These are phyloP conservation scores for Catocala sponsa DNA, from an alignment of 2,888 invertebrate genomes.

Conservation along the genomic window DNA sequence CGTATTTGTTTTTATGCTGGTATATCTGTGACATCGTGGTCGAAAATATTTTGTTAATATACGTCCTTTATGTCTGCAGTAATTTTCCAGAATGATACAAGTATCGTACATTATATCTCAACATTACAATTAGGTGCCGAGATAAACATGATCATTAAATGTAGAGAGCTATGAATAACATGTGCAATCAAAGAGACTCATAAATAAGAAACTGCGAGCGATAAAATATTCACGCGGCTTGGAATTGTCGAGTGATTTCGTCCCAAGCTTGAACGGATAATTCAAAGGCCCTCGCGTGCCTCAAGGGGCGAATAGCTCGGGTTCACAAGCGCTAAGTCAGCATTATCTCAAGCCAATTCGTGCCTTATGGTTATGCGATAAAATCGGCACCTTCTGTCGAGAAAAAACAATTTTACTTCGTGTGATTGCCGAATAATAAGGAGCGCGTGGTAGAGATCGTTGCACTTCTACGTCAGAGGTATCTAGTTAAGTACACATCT, in stretches of 20 bases:
- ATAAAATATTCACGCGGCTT: conserved; percentile 4
- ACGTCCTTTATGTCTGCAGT: no score
- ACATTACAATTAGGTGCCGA: no score
- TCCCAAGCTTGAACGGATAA: conserved; percentile 20
- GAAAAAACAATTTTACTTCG: conserved; percentile 10
- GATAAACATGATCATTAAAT: conserved; percentile 1
- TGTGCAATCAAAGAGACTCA: conserved; percentile 4
- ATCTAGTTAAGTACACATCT: no score
- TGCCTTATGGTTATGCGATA: conserved; percentile 34
- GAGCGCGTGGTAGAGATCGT: no score
- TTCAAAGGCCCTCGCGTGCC: conserved; percentile 41
- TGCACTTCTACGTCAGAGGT: no score
- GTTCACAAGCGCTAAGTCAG: conserved; percentile 43
- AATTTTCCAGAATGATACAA: no score
- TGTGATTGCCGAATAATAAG: no score
- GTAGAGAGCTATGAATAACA: conserved; percentile 4
- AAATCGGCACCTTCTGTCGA: conserved; percentile 36
- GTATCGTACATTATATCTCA: no score
- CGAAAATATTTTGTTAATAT: no score
- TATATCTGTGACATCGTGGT: no score
- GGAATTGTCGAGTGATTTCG: no score
- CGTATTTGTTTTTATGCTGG: no score
- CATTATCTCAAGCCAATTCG: conserved; percentile 33
- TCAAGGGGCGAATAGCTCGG: conserved; percentile 40
- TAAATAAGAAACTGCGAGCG: conserved; percentile 5